phyloP scores from a whole-genome alignment of 2,797 vertebrate species.

The Enteromius radiatus region DNA sequence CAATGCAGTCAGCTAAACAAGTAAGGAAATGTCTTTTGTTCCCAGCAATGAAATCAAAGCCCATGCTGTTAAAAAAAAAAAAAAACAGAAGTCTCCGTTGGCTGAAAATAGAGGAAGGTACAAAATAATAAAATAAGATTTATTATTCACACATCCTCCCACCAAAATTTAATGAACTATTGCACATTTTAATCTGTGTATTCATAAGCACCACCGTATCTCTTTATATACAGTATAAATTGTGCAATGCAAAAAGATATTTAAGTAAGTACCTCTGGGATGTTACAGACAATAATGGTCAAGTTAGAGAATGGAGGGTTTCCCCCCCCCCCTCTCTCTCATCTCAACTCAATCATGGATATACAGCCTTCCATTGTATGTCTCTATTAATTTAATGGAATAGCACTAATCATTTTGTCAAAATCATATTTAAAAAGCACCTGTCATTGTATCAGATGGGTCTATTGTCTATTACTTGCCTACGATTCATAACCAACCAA shows the following conservation, averaged over 20 bases:
- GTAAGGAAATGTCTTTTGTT: constrained; percentile 43
- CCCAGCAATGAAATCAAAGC: constrained; percentile 39
- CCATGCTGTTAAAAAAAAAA: constrained; percentile 48
- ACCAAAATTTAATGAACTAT: neutral
- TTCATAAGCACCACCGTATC: neutral
- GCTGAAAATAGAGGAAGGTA: neutral
- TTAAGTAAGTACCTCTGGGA: neutral
- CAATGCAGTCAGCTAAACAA: constrained; percentile 55
- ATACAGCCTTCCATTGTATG: neutral
- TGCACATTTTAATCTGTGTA: neutral
- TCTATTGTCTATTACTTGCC: neutral
- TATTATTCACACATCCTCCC: neutral
- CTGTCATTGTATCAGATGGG: neutral
- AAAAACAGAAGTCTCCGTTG: constrained; percentile 14
- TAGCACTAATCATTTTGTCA: neutral
- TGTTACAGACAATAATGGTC: neutral
- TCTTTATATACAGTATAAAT: neutral
- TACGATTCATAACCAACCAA: constrained; percentile 8
- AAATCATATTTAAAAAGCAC: neutral
- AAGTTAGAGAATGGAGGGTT: neutral
- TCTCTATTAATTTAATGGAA: neutral
- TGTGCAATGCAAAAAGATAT: neutral
- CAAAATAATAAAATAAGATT: constrained; percentile 4
- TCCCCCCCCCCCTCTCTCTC: fast-evolving
- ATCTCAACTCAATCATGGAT: neutral